phyloP scores from a whole-genome alignment of 92 coral and sea anemone genomes.

The Pocillopora grandis region DNA sequence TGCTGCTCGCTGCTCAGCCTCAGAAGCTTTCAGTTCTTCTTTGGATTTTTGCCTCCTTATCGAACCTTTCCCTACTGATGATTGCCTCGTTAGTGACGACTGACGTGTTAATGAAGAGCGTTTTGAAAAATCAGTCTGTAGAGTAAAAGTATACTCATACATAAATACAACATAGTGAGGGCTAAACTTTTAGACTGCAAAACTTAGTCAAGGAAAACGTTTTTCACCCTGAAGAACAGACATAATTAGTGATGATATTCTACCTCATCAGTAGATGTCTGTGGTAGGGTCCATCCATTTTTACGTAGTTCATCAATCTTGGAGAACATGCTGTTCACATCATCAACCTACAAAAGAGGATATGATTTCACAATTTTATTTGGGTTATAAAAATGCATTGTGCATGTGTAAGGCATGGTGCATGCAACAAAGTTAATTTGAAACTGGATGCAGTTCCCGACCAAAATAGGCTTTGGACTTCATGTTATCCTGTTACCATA shows the following conservation, averaged over 20 bases:
- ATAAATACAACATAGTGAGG: neutral
- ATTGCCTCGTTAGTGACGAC: conserved; percentile 78
- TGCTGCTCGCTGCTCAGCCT: conserved; percentile 82
- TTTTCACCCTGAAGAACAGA: too few species aligned
- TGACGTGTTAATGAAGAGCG: conserved; percentile 62
- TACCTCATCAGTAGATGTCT: conserved; percentile 64
- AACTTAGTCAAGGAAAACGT: too few species aligned
- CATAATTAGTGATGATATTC: neutral
- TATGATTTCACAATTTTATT: too few species aligned
- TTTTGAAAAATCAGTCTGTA: conserved; percentile 44
- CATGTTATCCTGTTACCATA: too few species aligned
- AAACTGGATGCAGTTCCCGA: too few species aligned
- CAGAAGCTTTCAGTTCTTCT: conserved; percentile 76
- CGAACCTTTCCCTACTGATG: conserved; percentile 77
- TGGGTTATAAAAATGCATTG: too few species aligned
- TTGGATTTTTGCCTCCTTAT: conserved; percentile 77
- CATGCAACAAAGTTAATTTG: too few species aligned
- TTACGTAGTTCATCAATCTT: conserved; percentile 80
- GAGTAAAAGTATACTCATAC: neutral
- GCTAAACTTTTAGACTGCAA: neutral
- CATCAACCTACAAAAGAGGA: conserved; percentile 70
- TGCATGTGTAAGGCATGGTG: too few species aligned
- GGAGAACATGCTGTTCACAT: conserved; percentile 78
- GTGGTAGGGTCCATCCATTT: conserved; percentile 83
- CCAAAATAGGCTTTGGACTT: too few species aligned